Evolutionary conservation across 2,113 vertebrate genomes (phyloP).

Genomic region (Halichoerus grypus): DNA sequence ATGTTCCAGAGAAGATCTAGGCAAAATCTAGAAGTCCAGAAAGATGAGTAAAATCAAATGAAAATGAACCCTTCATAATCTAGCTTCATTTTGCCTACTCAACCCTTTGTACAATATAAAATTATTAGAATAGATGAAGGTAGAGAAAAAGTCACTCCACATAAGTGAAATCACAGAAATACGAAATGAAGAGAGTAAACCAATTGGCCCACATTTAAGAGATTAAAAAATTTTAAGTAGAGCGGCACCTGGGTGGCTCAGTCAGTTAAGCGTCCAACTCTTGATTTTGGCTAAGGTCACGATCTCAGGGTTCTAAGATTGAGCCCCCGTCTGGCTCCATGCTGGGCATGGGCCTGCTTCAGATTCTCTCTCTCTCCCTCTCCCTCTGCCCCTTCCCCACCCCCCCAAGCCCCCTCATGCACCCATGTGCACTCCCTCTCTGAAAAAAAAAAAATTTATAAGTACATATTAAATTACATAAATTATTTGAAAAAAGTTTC

Average conservation of each 20-base stretch:
- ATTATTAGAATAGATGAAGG: slow-evolving; percentile 14
- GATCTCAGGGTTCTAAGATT: not conserved
- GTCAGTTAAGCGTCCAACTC: not conserved
- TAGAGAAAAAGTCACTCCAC: slow-evolving; percentile 14
- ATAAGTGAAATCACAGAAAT: slow-evolving; percentile 16
- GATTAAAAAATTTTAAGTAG: slow-evolving; percentile 24
- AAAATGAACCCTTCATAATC: slow-evolving; percentile 8
- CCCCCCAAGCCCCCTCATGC: not conserved
- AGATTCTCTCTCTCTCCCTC: not conserved
- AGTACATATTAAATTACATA: slow-evolving; percentile 65
- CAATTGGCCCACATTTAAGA: not conserved
- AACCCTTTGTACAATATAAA: slow-evolving; percentile 30
- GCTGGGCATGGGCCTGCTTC: not conserved
- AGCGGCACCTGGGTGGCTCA: not conserved
- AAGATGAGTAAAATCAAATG: slow-evolving; percentile 34
- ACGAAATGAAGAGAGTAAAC: slow-evolving; percentile 1
- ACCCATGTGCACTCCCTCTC: not conserved
- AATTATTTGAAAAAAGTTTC: slow-evolving; percentile 75
- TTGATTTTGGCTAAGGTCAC: not conserved
- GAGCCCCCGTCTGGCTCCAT: not conserved
- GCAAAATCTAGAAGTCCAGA: not conserved
- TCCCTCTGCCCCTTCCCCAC: not conserved
- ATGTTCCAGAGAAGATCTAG: slow-evolving; percentile 5
- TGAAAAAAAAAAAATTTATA: not conserved
- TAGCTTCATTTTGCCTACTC: not conserved